phyloP scores from a whole-genome alignment of 1,140 invertebrate genomes.

The Procambarus virginalis region DNA sequence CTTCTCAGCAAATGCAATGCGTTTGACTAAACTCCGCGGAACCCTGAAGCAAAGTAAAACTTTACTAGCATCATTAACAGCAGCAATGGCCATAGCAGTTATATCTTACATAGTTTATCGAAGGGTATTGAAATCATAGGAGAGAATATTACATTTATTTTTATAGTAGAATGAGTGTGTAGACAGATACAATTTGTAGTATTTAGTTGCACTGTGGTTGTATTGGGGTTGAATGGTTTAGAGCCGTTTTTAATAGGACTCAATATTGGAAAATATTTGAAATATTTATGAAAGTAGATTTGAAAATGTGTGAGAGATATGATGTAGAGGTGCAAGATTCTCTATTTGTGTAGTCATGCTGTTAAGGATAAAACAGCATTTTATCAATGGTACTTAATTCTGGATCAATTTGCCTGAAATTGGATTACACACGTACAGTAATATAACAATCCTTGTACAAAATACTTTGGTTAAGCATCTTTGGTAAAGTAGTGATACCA shows the following conservation, averaged over 20 bases:
- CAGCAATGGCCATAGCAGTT: constrained; percentile 19
- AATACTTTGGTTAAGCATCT: not conserved
- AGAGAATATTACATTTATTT: not conserved
- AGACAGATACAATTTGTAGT: not conserved
- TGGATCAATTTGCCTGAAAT: no score
- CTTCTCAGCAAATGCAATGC: constrained; percentile 25
- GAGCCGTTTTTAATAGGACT: not conserved
- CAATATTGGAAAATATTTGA: not conserved
- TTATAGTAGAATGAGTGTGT: not conserved
- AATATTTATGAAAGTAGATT: not conserved
- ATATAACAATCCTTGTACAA: no score
- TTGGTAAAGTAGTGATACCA: not conserved
- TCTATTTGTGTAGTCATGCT: no score
- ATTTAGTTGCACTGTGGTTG: not conserved
- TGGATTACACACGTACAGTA: no score
- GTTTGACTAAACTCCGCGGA: constrained; percentile 19
- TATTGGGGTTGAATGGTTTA: not conserved
- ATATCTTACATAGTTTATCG: constrained; percentile 46
- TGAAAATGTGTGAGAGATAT: not conserved
- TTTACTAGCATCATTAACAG: constrained; percentile 42
- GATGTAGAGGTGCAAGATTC: no score
- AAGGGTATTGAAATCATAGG: constrained; percentile 40
- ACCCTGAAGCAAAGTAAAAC: constrained; percentile 21
- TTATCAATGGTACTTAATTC: no score
- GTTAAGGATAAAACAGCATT: no score